These are phyloP conservation scores for Oryzias sinensis DNA, from an alignment of 2,797 vertebrate genomes.

Conservation along the genomic window DNA sequence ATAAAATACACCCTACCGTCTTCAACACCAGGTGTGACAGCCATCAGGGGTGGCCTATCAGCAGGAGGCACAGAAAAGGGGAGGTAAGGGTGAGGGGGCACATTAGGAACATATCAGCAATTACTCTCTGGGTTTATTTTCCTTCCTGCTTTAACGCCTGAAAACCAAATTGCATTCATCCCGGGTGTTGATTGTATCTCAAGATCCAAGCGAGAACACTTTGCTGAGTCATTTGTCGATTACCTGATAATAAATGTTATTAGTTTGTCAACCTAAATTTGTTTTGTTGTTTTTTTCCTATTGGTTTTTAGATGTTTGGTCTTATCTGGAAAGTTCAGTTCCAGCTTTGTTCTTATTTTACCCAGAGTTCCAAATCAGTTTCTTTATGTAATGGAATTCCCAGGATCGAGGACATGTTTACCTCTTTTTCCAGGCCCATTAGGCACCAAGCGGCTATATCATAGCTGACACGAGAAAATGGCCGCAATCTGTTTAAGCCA, in stretches of 20 bases:
- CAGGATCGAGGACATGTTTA: slow-evolving; percentile 76
- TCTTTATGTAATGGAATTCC: slow-evolving; percentile 76
- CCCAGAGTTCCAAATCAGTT: slow-evolving; percentile 67
- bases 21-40: slow-evolving; percentile 81
- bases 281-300: slow-evolving; percentile 27
- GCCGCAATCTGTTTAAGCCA: slow-evolving; percentile 75
- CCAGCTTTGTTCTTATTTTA: slow-evolving; percentile 44
- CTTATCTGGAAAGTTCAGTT: slow-evolving; percentile 51
- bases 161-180: slow-evolving; percentile 68
- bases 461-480: slow-evolving; percentile 71
- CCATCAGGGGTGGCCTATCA: slow-evolving; percentile 81
- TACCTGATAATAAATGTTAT: slow-evolving; percentile 57
- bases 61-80: slow-evolving; percentile 69
- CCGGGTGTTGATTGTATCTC: slow-evolving; percentile 64
- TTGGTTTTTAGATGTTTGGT: slow-evolving; percentile 32
- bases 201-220: slow-evolving; percentile 56
- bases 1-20: slow-evolving; percentile 80
- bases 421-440: slow-evolving; percentile 79
- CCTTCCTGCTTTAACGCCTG: slow-evolving; percentile 74
- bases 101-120: slow-evolving; percentile 83
- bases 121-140: slow-evolving; percentile 78
- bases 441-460: slow-evolving; percentile 73
- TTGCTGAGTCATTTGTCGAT: slow-evolving; percentile 60
- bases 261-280: slow-evolving; percentile 41
- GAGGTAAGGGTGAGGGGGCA: slow-evolving; percentile 75